phyloP scores from a whole-genome alignment of 2,113 vertebrate species.

The Pseudolaguvia tuberculata region DNA sequence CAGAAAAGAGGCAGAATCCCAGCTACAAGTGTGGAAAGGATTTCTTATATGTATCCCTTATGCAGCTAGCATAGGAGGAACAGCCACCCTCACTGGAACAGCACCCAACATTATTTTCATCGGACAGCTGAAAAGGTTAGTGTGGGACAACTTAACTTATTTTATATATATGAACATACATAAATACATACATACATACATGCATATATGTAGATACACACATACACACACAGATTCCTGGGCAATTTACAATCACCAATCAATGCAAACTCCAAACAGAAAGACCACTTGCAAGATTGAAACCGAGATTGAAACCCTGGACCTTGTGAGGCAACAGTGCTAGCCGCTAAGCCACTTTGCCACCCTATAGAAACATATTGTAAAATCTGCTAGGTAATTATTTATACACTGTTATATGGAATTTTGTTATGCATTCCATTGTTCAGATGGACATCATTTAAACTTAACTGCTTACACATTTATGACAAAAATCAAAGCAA shows the following conservation, averaged over 20 bases:
- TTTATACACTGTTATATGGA: not conserved
- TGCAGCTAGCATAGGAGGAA: constrained; percentile 90
- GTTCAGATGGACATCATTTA: too few species aligned
- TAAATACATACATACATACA: too few species aligned
- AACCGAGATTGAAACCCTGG: too few species aligned
- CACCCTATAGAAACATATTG: too few species aligned
- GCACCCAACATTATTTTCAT: constrained; percentile 93
- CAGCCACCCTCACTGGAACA: constrained; percentile 88
- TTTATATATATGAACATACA: too few species aligned
- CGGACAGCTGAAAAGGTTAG: constrained; percentile 87
- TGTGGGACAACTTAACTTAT: not conserved
- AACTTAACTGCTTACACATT: not conserved
- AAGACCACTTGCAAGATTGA: too few species aligned
- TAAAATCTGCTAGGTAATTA: constrained; percentile 2
- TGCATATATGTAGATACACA: too few species aligned
- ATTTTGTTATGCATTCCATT: not conserved
- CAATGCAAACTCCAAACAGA: too few species aligned
- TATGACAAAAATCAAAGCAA: not conserved
- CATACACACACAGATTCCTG: too few species aligned
- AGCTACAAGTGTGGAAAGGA: constrained; percentile 90
- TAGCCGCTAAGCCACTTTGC: too few species aligned
- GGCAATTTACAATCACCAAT: too few species aligned
- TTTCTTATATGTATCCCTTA: constrained; percentile 96
- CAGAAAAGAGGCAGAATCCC: constrained; percentile 74
- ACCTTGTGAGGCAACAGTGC: too few species aligned